These are phyloP conservation scores for Lamprologus lemairii DNA, from an alignment of 2,113 vertebrate species.

Conservation along the genomic window DNA sequence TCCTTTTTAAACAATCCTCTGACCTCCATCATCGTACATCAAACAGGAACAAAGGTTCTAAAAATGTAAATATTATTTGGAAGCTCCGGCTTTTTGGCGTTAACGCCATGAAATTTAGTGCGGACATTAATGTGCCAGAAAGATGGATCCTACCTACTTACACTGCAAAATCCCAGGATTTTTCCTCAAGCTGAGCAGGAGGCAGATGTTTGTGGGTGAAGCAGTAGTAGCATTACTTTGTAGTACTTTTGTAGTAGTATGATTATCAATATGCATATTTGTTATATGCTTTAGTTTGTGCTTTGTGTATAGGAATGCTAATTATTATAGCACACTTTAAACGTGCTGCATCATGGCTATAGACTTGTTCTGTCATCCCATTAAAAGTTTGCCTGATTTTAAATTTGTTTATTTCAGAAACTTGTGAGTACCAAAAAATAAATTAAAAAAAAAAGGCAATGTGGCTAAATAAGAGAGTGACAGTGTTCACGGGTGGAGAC, in stretches of 20 bases:
- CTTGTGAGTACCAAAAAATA: not conserved
- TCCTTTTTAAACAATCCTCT: not conserved
- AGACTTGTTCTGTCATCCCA: not conserved
- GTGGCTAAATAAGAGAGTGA: not conserved
- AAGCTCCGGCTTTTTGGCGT: not conserved
- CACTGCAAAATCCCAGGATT: not conserved
- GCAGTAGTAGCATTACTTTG: not conserved
- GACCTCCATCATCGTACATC: not conserved
- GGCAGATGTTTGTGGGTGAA: not conserved
- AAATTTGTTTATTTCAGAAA: not conserved
- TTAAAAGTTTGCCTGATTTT: not conserved
- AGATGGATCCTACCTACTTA: not conserved
- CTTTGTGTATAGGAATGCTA: not conserved
- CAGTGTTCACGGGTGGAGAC: not conserved
- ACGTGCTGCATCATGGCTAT: not conserved
- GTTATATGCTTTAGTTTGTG: not conserved
- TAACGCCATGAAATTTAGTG: not conserved
- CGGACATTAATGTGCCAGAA: not conserved
- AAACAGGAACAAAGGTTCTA: not conserved
- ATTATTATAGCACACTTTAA: not conserved
- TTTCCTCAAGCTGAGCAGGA: not conserved
- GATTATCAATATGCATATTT: not conserved
- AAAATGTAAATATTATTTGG: not conserved
- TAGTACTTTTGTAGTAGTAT: not conserved
- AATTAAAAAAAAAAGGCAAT: not conserved